phyloP scores from a whole-genome alignment of 2,888 invertebrate genomes.

The Acanthosoma haemorrhoidale region DNA sequence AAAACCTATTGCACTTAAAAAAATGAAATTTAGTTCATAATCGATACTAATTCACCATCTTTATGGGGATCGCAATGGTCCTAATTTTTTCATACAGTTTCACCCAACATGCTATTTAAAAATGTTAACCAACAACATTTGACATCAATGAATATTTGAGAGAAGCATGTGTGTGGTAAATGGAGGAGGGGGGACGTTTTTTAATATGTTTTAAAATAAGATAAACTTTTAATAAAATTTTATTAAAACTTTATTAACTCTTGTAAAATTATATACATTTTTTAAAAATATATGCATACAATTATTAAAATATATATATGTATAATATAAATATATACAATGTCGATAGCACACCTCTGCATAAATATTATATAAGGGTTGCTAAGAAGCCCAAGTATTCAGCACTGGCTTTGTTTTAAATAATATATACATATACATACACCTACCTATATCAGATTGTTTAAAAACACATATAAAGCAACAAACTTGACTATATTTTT shows the following conservation, averaged over 20 bases:
- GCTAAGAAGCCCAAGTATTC: background rate
- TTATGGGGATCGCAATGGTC: no score
- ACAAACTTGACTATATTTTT: background rate
- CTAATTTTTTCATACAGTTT: no score
- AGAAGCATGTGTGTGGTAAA: no score
- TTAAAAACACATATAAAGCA: background rate
- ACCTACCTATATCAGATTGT: background rate
- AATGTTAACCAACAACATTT: no score
- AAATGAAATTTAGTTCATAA: no score
- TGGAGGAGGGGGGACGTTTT: no score
- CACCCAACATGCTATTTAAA: no score
- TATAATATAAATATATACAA: background rate
- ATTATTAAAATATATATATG: background rate
- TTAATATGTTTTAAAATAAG: no score
- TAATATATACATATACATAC: background rate
- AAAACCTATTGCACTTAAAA: no score
- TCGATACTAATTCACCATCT: no score
- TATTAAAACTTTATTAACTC: slow-evolving; percentile 2
- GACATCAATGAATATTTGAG: no score
- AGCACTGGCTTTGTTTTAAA: background rate
- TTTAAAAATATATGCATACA: background rate
- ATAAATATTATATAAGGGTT: background rate
- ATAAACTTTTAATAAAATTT: background rate
- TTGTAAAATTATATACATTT: background rate
- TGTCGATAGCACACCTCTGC: background rate